Percentiles rank a stretch among this genome's conserved stretches.
phyloP scores from a whole-genome alignment of 2,113 vertebrate genomes.

The Falco punctatus region DNA sequence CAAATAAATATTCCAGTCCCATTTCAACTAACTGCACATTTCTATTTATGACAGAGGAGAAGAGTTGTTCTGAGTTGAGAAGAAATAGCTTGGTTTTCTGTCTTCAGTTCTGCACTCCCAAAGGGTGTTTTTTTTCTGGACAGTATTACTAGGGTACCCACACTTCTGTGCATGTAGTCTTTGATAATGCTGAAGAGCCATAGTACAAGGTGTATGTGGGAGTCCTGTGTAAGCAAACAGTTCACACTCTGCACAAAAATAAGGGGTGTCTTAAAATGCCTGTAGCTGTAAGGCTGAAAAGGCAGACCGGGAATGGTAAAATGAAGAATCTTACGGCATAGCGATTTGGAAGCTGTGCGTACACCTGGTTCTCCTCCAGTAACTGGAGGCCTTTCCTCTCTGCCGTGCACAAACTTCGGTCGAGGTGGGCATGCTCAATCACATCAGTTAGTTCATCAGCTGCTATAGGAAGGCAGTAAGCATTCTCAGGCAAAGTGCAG shows the following conservation, averaged over 20 bases:
- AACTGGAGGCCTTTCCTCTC: too few species aligned
- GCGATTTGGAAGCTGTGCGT: fast-evolving
- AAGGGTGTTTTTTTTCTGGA: fast-evolving
- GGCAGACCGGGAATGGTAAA: fast-evolving
- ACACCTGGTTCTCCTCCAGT: too few species aligned
- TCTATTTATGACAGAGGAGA: constrained; percentile 37
- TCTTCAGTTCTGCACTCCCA: neutral
- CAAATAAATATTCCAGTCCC: constrained; percentile 25
- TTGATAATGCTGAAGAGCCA: fast-evolving
- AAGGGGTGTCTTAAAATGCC: neutral
- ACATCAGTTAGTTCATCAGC: fast-evolving
- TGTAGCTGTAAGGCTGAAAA: neutral
- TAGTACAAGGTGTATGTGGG: fast-evolving
- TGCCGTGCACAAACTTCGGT: fast-evolving
- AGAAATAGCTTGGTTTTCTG: constrained; percentile 16
- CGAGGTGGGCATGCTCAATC: neutral
- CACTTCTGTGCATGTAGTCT: fast-evolving
- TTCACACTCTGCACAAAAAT: neutral
- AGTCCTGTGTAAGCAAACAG: too few species aligned
- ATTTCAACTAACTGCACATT: constrained; percentile 13
- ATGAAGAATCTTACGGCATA: fast-evolving
- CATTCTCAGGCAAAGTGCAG: fast-evolving
- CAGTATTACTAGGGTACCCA: fast-evolving
- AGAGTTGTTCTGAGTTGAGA: neutral
- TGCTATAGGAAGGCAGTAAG: fast-evolving